phyloP scores from a whole-genome alignment of 2,888 invertebrate genomes.

The Villa cingulata region DNA sequence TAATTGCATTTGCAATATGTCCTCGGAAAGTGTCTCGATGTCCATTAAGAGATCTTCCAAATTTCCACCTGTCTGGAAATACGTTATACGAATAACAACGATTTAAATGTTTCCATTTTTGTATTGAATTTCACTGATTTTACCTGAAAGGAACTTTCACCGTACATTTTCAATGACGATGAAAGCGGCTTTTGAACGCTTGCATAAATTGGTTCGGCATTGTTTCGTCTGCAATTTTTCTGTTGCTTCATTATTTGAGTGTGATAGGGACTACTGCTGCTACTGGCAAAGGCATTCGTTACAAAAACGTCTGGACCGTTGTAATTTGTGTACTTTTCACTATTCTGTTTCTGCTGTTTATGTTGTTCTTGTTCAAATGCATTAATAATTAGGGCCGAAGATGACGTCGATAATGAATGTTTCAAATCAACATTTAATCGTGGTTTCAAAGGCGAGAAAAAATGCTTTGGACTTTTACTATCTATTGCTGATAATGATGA shows the following conservation, averaged over 20 bases:
- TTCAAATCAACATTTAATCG: conserved; percentile 25
- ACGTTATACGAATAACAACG: background rate
- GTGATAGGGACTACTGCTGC: too few species aligned
- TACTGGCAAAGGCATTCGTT: conserved; percentile 15
- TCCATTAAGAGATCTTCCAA: conserved; percentile 55
- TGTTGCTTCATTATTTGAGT: too few species aligned
- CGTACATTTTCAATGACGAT: background rate
- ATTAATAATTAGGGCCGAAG: background rate
- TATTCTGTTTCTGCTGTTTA: background rate
- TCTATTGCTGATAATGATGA: background rate
- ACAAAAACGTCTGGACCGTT: conserved; percentile 29
- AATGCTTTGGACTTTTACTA: conserved; percentile 32
- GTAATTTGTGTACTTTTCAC: background rate
- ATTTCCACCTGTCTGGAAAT: conserved; percentile 43
- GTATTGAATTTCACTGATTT: too few species aligned
- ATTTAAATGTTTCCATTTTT: too few species aligned
- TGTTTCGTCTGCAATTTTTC: background rate
- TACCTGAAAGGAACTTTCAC: conserved; percentile 12
- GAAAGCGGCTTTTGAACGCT: conserved; percentile 27
- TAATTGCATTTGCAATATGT: conserved; percentile 31
- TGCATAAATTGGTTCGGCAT: conserved; percentile 29
- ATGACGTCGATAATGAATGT: conserved; percentile 13
- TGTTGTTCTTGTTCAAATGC: background rate
- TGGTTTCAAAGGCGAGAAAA: conserved; percentile 37
- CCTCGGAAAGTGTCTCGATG: conserved; percentile 45